Base-by-base conservation (phyloP, 2,888 invertebrate species). In the Ctenicera cuprea region DNA sequence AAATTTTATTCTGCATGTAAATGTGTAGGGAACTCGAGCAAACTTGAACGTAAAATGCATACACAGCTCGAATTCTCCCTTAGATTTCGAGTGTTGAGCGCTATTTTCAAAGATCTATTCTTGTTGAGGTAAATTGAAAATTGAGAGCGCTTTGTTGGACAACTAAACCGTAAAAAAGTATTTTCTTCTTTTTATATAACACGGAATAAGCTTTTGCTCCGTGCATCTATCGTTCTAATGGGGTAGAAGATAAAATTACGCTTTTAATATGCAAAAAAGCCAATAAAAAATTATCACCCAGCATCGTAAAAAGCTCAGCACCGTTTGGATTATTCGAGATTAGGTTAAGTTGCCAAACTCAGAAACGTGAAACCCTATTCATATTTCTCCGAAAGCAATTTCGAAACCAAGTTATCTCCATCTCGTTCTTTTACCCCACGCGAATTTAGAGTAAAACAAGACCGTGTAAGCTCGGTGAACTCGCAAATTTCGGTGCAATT, bases 1-100 rank as follows among this genome's bases (percentile, higher is more conserved):
- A 61, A 62, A 59, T 69, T 48, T 69, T 61, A 69, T 69, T 61
- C 48, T 41, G 61, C 69, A 69, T 69, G 48, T 50, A 59, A 50
- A 50, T 61, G 37, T 62, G 30, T 22, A 43, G 45, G 65, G 43
- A 62, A 62, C 43, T 62, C n/a, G 62, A 62, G 45, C 16, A 62
- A 62, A 45, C 62, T n/a, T 26, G 30, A 18, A 59, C 37, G 45
- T 30, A 45, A 33, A 62, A 62, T 45, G 62, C 62, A 62, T 45
- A 63, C 59, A 41, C 59, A 41, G 41, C 59, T 59, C 59, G 59
- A 41, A 14, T 54, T 30, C 14, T 59, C 16, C 26, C 3, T 59
- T 41, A 41, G 59, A 33, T 59, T 37, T 38, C 5, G n/a, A 54
- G 54, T 30, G 20, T 54, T 54, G 30, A 45, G 8, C 12, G 45